Evolutionary conservation across 2,797 vertebrate species (phyloP).

Genomic region (Scyliorhinus canicula): DNA sequence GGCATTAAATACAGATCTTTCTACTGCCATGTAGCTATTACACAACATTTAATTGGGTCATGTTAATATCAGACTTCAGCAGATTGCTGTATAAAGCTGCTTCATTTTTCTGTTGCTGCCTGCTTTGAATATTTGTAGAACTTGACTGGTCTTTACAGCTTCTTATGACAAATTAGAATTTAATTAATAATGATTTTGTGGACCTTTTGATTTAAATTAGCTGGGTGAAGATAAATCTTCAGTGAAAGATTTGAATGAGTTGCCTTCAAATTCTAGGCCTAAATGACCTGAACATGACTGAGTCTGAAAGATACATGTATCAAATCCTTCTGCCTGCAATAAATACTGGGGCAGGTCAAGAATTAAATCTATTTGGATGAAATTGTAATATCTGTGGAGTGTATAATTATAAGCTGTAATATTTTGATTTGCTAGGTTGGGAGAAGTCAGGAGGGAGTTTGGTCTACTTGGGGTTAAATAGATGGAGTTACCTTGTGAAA

Average conservation of each 20-base stretch:
- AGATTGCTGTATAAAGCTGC: neutral
- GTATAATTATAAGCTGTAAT: neutral
- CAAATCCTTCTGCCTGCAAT: neutral
- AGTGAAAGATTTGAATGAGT: neutral
- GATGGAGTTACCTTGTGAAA: neutral
- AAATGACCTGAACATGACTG: neutral
- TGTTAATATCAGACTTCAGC: neutral
- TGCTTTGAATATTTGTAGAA: neutral
- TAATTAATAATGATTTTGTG: neutral
- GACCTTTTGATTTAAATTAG: neutral
- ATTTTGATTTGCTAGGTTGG: neutral
- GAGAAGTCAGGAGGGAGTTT: neutral
- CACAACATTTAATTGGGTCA: too few species aligned
- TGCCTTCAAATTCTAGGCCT: neutral
- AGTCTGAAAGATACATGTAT: neutral
- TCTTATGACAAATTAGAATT: neutral
- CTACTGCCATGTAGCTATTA: too few species aligned
- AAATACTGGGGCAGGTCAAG: neutral
- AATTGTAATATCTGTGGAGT: neutral
- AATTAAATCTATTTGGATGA: neutral
- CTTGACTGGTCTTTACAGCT: neutral
- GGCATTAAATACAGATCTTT: too few species aligned
- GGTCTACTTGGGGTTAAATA: neutral
- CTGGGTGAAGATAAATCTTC: neutral
- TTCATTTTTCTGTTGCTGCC: neutral